Evolutionary conservation across 2,113 vertebrate species (phyloP).

Genomic region (Planiliza haematocheilus): DNA sequence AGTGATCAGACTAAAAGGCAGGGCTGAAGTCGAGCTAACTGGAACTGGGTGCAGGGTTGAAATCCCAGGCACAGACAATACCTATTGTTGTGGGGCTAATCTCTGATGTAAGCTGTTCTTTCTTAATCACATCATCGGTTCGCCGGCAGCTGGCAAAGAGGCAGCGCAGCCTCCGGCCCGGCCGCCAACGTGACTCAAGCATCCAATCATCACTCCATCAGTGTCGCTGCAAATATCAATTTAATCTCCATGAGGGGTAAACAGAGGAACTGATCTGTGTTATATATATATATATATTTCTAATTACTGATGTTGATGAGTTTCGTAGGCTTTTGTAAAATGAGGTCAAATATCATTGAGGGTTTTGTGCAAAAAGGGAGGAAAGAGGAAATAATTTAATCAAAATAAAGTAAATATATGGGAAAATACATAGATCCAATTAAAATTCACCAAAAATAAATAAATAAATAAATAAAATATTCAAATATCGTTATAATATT

Average conservation of each 20-base stretch:
- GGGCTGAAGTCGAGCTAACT: not conserved
- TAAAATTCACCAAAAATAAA: too few species aligned
- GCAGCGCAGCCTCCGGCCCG: constrained; percentile 3
- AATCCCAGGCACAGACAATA: constrained; percentile 48
- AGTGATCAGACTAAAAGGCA: constrained; percentile 42
- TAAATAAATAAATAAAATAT: too few species aligned
- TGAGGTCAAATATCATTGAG: too few species aligned
- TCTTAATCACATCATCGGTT: constrained; percentile 59
- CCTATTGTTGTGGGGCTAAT: constrained; percentile 64
- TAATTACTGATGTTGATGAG: too few species aligned
- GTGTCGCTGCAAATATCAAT: constrained; percentile 11
- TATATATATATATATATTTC: too few species aligned
- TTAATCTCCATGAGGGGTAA: not conserved
- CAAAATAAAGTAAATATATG: too few species aligned
- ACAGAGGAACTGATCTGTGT: too few species aligned
- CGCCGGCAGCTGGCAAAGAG: constrained; percentile 29
- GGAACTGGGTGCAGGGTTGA: constrained; percentile 20
- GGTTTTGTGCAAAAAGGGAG: too few species aligned
- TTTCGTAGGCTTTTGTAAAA: too few species aligned
- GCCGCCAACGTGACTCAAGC: constrained; percentile 8
- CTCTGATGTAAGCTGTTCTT: constrained; percentile 49
- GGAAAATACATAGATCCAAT: too few species aligned
- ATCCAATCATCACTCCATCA: constrained; percentile 22
- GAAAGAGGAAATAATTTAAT: too few species aligned
- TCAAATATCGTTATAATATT: too few species aligned